Conservation (phyloP, 2,888 invertebrate genomes). For the Scelioninae gen. 2 region DNA sequence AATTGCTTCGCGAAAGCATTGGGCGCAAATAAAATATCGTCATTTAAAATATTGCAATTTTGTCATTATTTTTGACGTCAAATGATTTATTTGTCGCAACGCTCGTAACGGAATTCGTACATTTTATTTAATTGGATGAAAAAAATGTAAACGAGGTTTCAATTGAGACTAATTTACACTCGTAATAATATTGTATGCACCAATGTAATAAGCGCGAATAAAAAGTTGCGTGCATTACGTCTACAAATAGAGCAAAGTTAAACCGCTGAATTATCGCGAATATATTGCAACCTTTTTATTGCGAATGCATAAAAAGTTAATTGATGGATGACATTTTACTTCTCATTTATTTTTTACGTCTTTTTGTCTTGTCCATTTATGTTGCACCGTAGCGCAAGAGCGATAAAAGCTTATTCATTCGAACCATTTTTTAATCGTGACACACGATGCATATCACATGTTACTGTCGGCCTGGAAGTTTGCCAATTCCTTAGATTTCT, state of each 20-base stretch:
- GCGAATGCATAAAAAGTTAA: constrained; percentile 42
- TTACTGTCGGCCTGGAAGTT: constrained; percentile 41
- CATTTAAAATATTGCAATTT: background rate
- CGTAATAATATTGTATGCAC: background rate
- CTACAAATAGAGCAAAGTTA: constrained; percentile 27
- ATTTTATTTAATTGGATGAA: too few relatives aligned
- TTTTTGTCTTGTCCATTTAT: constrained; percentile 34
- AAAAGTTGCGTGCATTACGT: constrained; percentile 16
- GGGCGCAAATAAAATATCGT: too few relatives aligned
- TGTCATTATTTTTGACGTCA: too few relatives aligned
- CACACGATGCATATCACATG: constrained; percentile 51
- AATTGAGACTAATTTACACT: background rate
- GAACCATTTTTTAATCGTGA: constrained; percentile 52
- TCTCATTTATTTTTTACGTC: constrained; percentile 24
- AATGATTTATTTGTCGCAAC: too few relatives aligned
- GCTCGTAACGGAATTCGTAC: too few relatives aligned
- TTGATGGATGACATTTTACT: constrained; percentile 39
- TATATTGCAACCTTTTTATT: constrained; percentile 37
- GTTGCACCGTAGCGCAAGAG: constrained; percentile 27
- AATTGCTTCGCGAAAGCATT: too few relatives aligned
- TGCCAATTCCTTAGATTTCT: constrained; percentile 55
- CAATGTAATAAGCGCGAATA: constrained; percentile 9
- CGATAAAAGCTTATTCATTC: constrained; percentile 54
- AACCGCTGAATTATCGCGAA: constrained; percentile 27
- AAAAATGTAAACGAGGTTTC: too few relatives aligned